Base-by-base conservation (phyloP, 2,113 vertebrate species). In the Hippopotamus amphibius region DNA sequence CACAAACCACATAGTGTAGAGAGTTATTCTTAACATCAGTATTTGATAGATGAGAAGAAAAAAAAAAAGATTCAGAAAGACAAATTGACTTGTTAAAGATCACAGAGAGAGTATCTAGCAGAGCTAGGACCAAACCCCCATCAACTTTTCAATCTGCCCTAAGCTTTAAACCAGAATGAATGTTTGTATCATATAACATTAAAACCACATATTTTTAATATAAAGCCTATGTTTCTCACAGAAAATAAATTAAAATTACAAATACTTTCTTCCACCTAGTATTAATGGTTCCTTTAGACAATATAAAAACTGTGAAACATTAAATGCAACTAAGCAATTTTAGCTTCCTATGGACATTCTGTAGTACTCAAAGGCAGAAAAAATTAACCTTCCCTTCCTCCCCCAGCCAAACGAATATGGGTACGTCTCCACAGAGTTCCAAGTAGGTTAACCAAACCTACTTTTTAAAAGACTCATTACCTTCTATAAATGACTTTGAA, bases 211-310 rank as follows among this genome's bases (percentile, higher is more conserved):
- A 68, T 74, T 93, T 59, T 79, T 55, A 85, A 89, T 65, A 88
- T 80, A 84, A 79, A 57, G 5, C 43, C 83, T 79, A 68, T 41
- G 90, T 65, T 96, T 48, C 2, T 84, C 76, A 76, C 2, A 85
- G 19, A 80, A 88, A 83, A 90, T 55, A 33, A 96, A 93, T 88
- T 50, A 86, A 89, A 93, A 90, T 61, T 74, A 68, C 3, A 93
- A 65, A 57, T 53, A 79, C 9, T 81, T 79, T 90, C 41, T 87
- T 93, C 74, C 16, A 86, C 14, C 22, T 26, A 90, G 15, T 55
- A 88, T 65, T 90, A 83, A 81, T 43, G 48, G 21, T 37, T 81
- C 43, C 81, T 59, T 71, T 57, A 80, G 26, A 66, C 11, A 66
- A 8, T 85, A 50, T 33, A 83, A 71, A 81, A 85, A 90, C 16